These are phyloP conservation scores for Leptocoma aspasia DNA, from an alignment of 2,113 vertebrate genomes.

Conservation along the genomic window DNA sequence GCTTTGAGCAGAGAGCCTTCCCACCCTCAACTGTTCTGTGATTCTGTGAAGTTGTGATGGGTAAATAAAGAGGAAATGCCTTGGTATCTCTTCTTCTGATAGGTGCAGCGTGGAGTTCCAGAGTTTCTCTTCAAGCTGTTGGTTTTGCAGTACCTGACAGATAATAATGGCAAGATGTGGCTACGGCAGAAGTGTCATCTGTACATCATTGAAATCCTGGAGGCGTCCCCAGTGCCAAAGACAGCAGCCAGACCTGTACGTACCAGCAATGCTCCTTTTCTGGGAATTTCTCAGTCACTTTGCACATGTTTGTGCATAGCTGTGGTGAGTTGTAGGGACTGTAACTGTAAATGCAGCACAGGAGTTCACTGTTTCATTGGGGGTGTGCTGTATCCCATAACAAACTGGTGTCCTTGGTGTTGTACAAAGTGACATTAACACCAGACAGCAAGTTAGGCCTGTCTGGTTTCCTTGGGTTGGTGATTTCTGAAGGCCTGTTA, in stretches of 20 bases:
- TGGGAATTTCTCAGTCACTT: not conserved
- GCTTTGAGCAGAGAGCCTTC: not conserved
- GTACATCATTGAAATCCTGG: constrained; percentile 87
- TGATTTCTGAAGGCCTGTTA: not conserved
- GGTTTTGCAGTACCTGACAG: constrained; percentile 84
- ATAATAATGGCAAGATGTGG: constrained; percentile 87
- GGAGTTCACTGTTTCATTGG: not conserved
- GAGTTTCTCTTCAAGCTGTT: constrained; percentile 93
- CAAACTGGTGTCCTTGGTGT: not conserved
- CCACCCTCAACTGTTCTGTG: not conserved
- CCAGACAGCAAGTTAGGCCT: not conserved
- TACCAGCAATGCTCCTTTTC: not conserved
- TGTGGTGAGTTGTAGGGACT: not conserved
- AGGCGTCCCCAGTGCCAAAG: constrained; percentile 47
- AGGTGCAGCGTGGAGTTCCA: constrained; percentile 86
- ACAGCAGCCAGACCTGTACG: constrained; percentile 67
- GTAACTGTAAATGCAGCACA: not conserved
- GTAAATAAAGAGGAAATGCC: not conserved
- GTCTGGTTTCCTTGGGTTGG: not conserved
- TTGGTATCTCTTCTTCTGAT: not conserved
- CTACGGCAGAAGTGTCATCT: constrained; percentile 81
- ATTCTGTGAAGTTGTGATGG: not conserved
- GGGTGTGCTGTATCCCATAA: not conserved
- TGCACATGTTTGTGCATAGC: fast-evolving
- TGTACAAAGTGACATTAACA: not conserved